A percentile compares a stretch with the other conserved stretches of the same genome.
phyloP scores from a whole-genome alignment of 2,113 vertebrate species.

The Poeciliopsis prolifica region DNA sequence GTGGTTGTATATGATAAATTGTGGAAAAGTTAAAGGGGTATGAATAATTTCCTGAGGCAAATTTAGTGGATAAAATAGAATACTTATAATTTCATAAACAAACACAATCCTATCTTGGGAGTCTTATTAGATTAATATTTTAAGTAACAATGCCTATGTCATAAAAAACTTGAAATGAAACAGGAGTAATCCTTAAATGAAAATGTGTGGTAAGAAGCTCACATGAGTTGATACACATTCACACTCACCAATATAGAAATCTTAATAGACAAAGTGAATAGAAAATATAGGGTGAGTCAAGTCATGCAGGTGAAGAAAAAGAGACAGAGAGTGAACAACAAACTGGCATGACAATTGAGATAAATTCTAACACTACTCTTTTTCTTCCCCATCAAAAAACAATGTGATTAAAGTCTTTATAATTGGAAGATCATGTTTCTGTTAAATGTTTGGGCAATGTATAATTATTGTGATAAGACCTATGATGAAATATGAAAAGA shows the following conservation, averaged over 20 bases:
- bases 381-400: conserved; percentile 44
- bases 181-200: conserved; percentile 34
- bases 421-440: conserved; percentile 7
- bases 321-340: conserved; percentile 13
- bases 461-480: background rate
- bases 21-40: background rate
- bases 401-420: background rate
- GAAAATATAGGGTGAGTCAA: conserved; percentile 44
- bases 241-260: conserved; percentile 62
- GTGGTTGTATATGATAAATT: background rate
- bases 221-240: conserved; percentile 38
- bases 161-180: conserved; percentile 44
- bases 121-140: background rate
- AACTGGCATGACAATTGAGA: conserved; percentile 14
- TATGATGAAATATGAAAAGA: background rate
- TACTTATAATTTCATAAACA: conserved; percentile 11
- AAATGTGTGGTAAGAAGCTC: conserved; percentile 25
- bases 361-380: conserved; percentile 50
- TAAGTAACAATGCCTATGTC: conserved; percentile 15
- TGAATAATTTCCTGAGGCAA: background rate
- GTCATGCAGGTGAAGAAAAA: conserved; percentile 63
- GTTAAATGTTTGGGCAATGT: conserved; percentile 7
- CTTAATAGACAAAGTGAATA: conserved; percentile 57
- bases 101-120: background rate
- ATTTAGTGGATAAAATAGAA: conserved; percentile 2